phyloP scores from a whole-genome alignment of 2,113 vertebrate species.

The Sitta europaea region DNA sequence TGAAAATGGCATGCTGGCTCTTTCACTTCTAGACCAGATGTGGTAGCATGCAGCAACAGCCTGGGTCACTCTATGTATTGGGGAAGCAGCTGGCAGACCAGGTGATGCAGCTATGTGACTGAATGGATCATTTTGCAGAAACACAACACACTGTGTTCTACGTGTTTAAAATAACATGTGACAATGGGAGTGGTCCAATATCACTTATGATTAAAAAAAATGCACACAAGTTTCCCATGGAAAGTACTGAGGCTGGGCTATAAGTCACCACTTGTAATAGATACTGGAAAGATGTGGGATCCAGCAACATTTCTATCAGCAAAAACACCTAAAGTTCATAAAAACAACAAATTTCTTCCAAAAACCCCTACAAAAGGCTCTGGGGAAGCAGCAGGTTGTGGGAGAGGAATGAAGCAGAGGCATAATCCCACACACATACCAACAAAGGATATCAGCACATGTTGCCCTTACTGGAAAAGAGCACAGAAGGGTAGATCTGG shows the following conservation, averaged over 20 bases:
- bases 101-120: rapidly evolving
- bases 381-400: background rate
- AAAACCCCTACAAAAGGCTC: background rate
- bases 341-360: background rate
- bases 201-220: background rate
- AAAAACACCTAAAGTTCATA: background rate
- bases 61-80: background rate
- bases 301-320: background rate
- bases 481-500: background rate
- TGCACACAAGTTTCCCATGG: background rate
- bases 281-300: background rate
- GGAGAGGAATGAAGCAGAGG: background rate
- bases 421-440: background rate
- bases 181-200: background rate
- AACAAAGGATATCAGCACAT: background rate
- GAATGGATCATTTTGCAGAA: background rate
- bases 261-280: background rate
- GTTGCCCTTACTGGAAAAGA: background rate
- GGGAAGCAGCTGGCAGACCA: background rate
- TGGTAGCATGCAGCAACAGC: background rate
- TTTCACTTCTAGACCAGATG: background rate
- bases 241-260: background rate
- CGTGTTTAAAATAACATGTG: background rate
- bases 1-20: background rate
- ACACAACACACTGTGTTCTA: background rate